Percentiles rank a stretch among this genome's conserved stretches.
Conservation (phyloP, 1,140 invertebrate genomes). For the Ganaspis sp. region DNA sequence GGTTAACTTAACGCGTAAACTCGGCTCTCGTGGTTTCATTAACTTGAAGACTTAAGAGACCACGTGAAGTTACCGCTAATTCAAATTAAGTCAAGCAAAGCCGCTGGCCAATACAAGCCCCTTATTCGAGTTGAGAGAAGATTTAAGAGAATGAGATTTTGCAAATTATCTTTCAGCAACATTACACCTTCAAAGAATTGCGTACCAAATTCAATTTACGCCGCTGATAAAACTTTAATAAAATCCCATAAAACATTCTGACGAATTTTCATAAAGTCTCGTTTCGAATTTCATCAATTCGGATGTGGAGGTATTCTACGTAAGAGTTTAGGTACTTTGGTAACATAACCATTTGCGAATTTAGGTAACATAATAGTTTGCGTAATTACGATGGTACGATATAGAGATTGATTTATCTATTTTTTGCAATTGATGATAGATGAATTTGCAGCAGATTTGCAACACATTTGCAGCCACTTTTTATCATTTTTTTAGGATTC, state of each 20-base stretch:
- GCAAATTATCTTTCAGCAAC: conserved; percentile 12
- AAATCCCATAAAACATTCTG: conserved; percentile 38
- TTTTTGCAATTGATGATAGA: too few species aligned
- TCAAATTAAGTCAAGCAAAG: conserved; percentile 57
- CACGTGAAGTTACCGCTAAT: conserved; percentile 50
- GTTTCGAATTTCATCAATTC: too few species aligned
- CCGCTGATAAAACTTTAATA: conserved; percentile 55
- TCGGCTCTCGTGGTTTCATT: conserved; percentile 45
- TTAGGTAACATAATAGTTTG: too few species aligned
- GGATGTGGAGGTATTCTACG: too few species aligned
- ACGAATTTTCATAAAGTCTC: too few species aligned
- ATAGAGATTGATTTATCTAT: too few species aligned
- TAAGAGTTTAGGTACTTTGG: too few species aligned
- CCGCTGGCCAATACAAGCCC: conserved; percentile 44
- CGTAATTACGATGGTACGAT: too few species aligned
- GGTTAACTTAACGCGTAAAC: conserved; percentile 13
- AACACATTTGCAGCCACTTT: too few species aligned
- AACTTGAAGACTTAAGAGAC: conserved; percentile 47
- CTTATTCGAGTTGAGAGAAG: background rate
- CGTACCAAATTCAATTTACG: conserved; percentile 32
- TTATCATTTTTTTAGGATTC: too few species aligned
- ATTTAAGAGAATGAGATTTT: background rate
- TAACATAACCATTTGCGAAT: too few species aligned
- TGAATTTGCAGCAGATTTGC: too few species aligned
- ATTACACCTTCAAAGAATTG: conserved; percentile 22